Base-by-base conservation (phyloP, 2,797 vertebrate species). In the Lepidocolaptes lacrymiger region DNA sequence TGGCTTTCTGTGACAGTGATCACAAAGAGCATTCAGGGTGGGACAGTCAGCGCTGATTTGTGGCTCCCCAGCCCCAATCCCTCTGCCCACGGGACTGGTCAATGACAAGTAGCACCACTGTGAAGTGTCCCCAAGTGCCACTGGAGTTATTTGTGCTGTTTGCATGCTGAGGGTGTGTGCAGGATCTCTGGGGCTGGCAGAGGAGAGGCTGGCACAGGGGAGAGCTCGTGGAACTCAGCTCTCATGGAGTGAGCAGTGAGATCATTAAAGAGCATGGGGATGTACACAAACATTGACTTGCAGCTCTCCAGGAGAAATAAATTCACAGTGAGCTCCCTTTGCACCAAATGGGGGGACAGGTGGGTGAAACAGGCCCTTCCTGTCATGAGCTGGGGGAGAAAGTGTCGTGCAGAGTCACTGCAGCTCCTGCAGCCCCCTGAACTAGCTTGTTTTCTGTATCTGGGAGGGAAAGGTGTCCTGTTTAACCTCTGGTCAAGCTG, bases 301-400 rank as follows among this genome's bases (percentile, higher is more conserved):
- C 41, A 66, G 55, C 64, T 68, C 1, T 3, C 27, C 46, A 14
- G 66, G 34, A 61, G 49, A 51, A 67, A 7, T 36, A 18, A 55
- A 46, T 64, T n/a, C 21, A 4, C 0, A 0, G 14, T 36, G 62
- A 64, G 24, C 26, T 79, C 20, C 44, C 23, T 59, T 51, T 91
- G 62, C 61, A 28, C 46, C 54, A 37, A 26, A 28, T 1, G 4
- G 43, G 39, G 27, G 18, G 8, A 24, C 1, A 7, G n/a, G 13
- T 46, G 56, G 48, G 43, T 0, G 1, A 66, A 44, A 13, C 17
- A 17, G 61, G 6, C 44, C 39, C 34, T 34, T 73, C 13, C 10
- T 2, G 1, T 24, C 0, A 0, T 0, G 0, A 66, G n/a, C 36
- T 44, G 6, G 9, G 12, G 12, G 28, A 32, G 66, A 39, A 44